A percentile compares a stretch with the other conserved stretches of the same genome.
phyloP scores from a whole-genome alignment of 92 coral and sea anemone genomes.

The Phenganax subtilis region DNA sequence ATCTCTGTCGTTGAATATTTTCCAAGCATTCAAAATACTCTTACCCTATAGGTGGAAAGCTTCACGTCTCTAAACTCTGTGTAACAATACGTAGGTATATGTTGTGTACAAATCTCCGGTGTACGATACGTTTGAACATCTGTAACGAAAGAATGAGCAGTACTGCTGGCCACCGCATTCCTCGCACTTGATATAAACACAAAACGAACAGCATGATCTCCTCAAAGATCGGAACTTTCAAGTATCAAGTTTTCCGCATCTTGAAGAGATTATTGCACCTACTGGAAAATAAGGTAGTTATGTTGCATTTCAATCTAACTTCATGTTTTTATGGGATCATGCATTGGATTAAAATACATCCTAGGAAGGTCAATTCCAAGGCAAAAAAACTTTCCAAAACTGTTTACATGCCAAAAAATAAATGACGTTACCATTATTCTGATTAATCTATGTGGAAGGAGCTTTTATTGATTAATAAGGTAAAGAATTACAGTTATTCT shows the following conservation, averaged over 20 bases:
- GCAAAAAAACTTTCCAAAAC: too few relatives aligned
- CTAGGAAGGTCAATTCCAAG: too few relatives aligned
- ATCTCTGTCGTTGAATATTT: not conserved
- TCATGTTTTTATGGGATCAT: too few relatives aligned
- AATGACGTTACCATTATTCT: too few relatives aligned
- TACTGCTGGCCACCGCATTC: not conserved
- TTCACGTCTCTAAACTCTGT: not conserved
- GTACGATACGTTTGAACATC: not conserved
- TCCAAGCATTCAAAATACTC: not conserved
- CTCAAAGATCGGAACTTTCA: slow-evolving; percentile 1
- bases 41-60: not conserved
- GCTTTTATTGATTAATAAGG: too few relatives aligned
- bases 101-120: not conserved
- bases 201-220: not conserved
- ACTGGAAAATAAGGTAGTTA: not conserved
- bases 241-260: slow-evolving; percentile 8
- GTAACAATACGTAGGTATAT: not conserved
- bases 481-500: too few relatives aligned
- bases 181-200: not conserved
- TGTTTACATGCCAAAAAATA: too few relatives aligned
- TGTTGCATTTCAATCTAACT: not conserved
- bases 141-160: not conserved
- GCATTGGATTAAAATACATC: too few relatives aligned
- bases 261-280: slow-evolving; percentile 3
- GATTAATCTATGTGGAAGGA: too few relatives aligned